Evolutionary conservation across 2,797 vertebrate species (phyloP), one percentile per base, ranked within the genome.

Genomic region (Helostoma temminkii): DNA sequence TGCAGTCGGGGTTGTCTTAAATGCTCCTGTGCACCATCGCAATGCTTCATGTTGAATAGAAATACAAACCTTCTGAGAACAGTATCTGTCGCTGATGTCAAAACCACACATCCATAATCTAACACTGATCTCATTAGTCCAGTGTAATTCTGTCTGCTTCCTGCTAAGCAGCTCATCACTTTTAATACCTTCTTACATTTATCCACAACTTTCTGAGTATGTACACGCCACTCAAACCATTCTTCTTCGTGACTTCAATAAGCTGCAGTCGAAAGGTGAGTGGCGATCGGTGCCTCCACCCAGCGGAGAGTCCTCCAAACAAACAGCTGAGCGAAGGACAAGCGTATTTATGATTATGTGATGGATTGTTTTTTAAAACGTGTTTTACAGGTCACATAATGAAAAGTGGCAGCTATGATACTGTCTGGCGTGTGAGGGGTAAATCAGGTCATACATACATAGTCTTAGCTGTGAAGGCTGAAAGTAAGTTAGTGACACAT

Each of bases 201-300:
- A n/a, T n/a, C n/a, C n/a, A n/a, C n/a, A n/a, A n/a, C n/a, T n/a
- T n/a, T n/a, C n/a, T n/a, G n/a, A n/a, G n/a, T n/a, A n/a, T n/a
- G n/a, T n/a, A n/a, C n/a, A n/a, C n/a, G n/a, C n/a, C n/a, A n/a
- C n/a, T n/a, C n/a, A n/a, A n/a, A n/a, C n/a, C n/a, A n/a, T n/a
- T n/a, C n/a, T n/a, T 91, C 86, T 80, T 92, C 66, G 50, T 66
- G 34, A 19, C 2, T 59, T 49, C 18, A 12, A 21, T 1, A 24
- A 0, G 2, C 15, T 26, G 43, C 36, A 18, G 37, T 4, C 2
- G 9, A 1, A 19, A 21, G 3, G 2, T 4, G 1, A 21, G 6
- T 4, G 1, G 0, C 0, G 19, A 25, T 7, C 32, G 24, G 4
- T 62, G 57, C 64, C 49, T 0, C 84, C 85, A 43, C n/a, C 88